Conservation (phyloP, 2,113 vertebrate species). For the Terrapene triunguis region DNA sequence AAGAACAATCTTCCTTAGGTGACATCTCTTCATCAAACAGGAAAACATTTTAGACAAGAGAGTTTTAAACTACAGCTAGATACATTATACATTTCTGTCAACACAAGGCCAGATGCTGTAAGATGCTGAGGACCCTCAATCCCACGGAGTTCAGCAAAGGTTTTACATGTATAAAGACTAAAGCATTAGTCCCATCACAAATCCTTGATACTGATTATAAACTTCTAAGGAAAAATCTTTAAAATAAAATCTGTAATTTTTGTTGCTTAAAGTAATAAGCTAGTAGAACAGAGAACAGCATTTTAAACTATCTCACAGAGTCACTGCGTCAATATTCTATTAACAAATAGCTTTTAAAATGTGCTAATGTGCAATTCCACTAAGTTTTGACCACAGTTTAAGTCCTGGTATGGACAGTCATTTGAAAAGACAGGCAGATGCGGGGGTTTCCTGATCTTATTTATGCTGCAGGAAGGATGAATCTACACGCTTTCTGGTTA, state of each 20-base stretch:
- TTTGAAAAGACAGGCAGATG: constrained; percentile 60
- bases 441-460: constrained; percentile 28
- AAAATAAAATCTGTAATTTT: neutral
- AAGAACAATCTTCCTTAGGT: neutral
- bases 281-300: neutral
- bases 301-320: neutral
- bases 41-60: neutral
- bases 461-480: constrained; percentile 23
- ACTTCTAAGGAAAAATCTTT: constrained; percentile 11
- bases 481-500: constrained; percentile 19
- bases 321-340: neutral
- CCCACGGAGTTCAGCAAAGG: neutral
- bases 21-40: constrained; percentile 31
- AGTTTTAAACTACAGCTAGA: neutral
- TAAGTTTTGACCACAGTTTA: constrained; percentile 50
- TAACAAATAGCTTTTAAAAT: constrained; percentile 2
- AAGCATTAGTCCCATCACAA: constrained; percentile 21
- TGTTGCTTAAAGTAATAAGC: constrained; percentile 51
- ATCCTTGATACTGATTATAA: neutral
- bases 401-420: constrained; percentile 6
- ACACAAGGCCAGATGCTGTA: neutral
- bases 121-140: neutral
- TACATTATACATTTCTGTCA: neutral
- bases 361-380: neutral
- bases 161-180: neutral